These are phyloP conservation scores for Drosophila neonasuta DNA, from an alignment of 2,888 invertebrate genomes.

Conservation along the genomic window DNA sequence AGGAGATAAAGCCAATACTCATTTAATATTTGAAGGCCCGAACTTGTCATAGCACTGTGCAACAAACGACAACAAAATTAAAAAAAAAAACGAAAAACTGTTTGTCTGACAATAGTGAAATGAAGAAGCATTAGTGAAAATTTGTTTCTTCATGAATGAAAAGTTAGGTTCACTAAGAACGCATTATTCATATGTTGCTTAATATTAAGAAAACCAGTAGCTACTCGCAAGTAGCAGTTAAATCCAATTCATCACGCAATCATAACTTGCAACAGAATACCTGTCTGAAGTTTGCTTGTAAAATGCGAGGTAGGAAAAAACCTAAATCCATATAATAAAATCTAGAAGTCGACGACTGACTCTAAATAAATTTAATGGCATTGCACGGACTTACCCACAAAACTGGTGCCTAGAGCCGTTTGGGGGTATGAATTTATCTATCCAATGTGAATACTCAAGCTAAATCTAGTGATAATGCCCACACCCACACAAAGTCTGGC, in stretches of 20 bases:
- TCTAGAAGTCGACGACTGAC: conserved; percentile 7
- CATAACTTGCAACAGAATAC: conserved; percentile 11
- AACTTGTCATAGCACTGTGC: conserved; percentile 8
- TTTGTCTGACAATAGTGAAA: no score
- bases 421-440: conserved; percentile 43
- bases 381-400: conserved; percentile 4
- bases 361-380: conserved; percentile 12
- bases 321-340: conserved; percentile 13
- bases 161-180: not conserved
- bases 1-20: not conserved
- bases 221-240: conserved; percentile 22
- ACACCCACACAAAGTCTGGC: conserved; percentile 23
- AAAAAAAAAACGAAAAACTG: no score
- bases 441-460: conserved; percentile 27
- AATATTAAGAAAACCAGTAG: conserved; percentile 35
- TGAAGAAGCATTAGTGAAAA: no score
- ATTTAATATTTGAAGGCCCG: not conserved
- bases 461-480: conserved; percentile 43
- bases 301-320: conserved; percentile 31
- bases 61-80: not conserved
- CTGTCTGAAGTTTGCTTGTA: not conserved
- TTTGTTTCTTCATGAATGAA: not conserved
- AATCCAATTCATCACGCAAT: conserved; percentile 10
- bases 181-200: not conserved
- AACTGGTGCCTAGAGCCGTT: not conserved